Evolutionary conservation across 2,113 vertebrate species (phyloP).

Genomic region (Oreochromis tanganicae): DNA sequence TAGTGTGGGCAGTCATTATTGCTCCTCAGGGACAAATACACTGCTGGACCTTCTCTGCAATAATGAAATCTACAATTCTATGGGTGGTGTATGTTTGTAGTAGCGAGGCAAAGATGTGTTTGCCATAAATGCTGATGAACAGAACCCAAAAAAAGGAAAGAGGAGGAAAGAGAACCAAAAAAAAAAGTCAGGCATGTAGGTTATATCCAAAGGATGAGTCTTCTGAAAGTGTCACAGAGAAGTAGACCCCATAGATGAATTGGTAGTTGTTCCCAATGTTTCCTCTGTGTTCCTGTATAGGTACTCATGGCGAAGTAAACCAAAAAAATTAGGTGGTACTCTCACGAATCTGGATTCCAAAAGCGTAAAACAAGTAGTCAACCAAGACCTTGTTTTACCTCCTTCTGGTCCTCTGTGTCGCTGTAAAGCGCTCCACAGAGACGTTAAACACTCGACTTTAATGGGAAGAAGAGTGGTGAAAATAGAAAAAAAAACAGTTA

Average conservation of each 20-base stretch:
- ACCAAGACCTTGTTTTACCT: constrained; percentile 64
- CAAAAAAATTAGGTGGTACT: neutral
- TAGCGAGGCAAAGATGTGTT: constrained; percentile 14
- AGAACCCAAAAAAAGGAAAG: constrained; percentile 15
- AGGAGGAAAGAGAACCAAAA: neutral
- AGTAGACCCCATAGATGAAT: neutral
- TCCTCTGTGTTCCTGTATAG: neutral
- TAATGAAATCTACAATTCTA: constrained; percentile 51
- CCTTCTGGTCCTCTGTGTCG: neutral
- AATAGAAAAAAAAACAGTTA: constrained; percentile 67
- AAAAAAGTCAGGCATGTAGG: neutral
- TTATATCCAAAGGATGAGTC: constrained; percentile 6
- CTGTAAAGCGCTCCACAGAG: constrained; percentile 72
- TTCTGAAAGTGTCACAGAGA: neutral
- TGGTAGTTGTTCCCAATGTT: neutral
- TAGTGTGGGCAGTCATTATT: neutral
- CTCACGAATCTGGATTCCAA: constrained; percentile 50
- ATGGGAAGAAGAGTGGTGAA: constrained; percentile 67
- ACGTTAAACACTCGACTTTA: constrained; percentile 74
- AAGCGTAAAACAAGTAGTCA: constrained; percentile 69
- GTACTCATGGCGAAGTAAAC: neutral
- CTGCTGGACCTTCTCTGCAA: constrained; percentile 42
- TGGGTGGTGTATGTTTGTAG: constrained; percentile 18
- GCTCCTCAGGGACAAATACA: neutral
- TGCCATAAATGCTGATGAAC: constrained; percentile 30